Base-by-base conservation (phyloP, 2,797 vertebrate species). In the Acanthurus lineatus region DNA sequence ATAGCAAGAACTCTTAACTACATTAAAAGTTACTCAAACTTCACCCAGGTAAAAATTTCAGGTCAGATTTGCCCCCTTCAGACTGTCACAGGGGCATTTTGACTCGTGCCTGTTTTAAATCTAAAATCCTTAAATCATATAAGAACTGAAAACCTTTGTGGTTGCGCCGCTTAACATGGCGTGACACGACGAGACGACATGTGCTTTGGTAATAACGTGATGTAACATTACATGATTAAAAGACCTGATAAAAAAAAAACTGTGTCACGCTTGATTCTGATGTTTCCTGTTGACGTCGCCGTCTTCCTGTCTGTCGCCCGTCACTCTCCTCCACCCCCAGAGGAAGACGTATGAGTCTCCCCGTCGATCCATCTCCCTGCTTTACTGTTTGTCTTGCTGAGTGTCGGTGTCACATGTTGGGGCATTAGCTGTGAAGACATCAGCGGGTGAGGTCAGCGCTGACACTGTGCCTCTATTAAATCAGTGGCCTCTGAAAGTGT, bases 401-500 rank as follows among this genome's bases (percentile, higher is more conserved):
- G 86, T 88, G 91, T 91, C 90, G 80, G 5, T 80, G 90, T 89
- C 89, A 84, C 91, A 90, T 86, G 92, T 92, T 84, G 40, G 85
- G 86, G 88, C 88, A 86, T 90, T 79, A 91, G 86, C 88, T 82
- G 90, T 86, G 89, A 89, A 91, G 87, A 90, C 89, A 87, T 90
- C 83, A 83, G 79, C 6, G 79, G 81, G 89, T 91, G 89, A 93
- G 90, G 93, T 93, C 91, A 90, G 82, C 67, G 49, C 76, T 74
- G 85, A 91, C 91, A 83, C 71, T 1, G 82, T 42, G 83, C 89
- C 92, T 85, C 91, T 83, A 92, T 93, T 93, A 94, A 92, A 92
- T 90, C 90, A 84, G 92, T 60, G 88, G 87, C 90, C 89, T 86
- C 90, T 82, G 70, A 89, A 85, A 86, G 81, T 85, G 83, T 58